Base-by-base conservation (phyloP, 2,888 invertebrate genomes). In the Zelleria hepariella region DNA sequence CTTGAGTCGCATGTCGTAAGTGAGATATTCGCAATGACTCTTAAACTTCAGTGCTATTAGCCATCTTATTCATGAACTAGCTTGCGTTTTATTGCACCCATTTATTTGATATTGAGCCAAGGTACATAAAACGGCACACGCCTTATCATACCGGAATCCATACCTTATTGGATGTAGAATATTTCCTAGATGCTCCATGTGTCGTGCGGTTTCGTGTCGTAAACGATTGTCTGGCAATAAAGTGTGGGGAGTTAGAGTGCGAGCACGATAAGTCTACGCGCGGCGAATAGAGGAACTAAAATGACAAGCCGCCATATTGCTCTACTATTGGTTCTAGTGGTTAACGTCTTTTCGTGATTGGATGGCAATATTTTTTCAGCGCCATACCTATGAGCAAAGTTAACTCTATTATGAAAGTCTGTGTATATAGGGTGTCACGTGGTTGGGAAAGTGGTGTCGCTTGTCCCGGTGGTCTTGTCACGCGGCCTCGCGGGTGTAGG, bases 1-100 rank as follows among this genome's bases (percentile, higher is more conserved):
- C 32, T 77, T 66, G 66, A 61, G 73, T 78, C 73, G 64, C 70
- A 68, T 65, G 67, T 72, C 69, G 63, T 69, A 69, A 72, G 67
- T 71, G 63, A 70, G 67, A 72, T 74, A 71, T 74, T 75, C 71
- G 70, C 69, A 67, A 64, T 67, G 63, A 42, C 32, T 42, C 32
- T 42, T 42, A 15, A 42, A 15, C 32, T 42, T 42, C 32, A 42
- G 32, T 42, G 32, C 32, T 42, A 42, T 42, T 42, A 42, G 32
- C 32, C 32, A 42, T 42, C 15, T 42, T 42, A 42, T 42, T 42
- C 32, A 42, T 54, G 42, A 32, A 53, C 49, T 25, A 6, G 20
- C 23, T 3, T 51, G 18, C 8, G 23, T 51, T 51, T 51, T 51
- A 51, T 51, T 49, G 10, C 51, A n/a, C 20, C 7, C 51, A 20